Conservation (phyloP, 2,888 invertebrate genomes). For the Drosophila melanosoma region DNA sequence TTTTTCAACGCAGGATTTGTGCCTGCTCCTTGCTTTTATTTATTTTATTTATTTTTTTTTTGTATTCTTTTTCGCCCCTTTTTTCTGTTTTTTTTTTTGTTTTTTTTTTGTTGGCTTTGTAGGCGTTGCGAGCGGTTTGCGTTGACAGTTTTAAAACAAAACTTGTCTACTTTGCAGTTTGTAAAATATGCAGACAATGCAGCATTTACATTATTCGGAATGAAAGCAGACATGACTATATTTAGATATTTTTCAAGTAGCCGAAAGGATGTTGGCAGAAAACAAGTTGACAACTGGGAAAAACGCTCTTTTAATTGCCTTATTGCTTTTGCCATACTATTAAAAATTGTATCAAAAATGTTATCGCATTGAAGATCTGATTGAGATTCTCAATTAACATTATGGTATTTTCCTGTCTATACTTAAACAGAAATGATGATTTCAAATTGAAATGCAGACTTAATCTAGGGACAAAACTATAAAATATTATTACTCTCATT, state of each 20-base stretch:
- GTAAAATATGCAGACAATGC: slow-evolving; percentile 70
- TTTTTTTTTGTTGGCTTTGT: slow-evolving; percentile 33
- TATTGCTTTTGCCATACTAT: slow-evolving; percentile 21
- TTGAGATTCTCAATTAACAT: not conserved
- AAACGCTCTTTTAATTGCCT: slow-evolving; percentile 63
- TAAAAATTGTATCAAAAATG: too few species aligned
- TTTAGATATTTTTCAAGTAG: slow-evolving; percentile 3
- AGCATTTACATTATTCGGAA: slow-evolving; percentile 58
- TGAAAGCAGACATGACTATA: slow-evolving; percentile 23
- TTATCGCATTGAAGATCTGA: not conserved
- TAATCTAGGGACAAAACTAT: too few species aligned
- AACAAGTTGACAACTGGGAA: slow-evolving; percentile 19
- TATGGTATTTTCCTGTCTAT: too few species aligned
- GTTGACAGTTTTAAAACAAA: slow-evolving; percentile 80
- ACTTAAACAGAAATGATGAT: not conserved
- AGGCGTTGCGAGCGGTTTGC: slow-evolving; percentile 61
- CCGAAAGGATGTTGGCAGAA: slow-evolving; percentile 5
- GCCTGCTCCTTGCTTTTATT: slow-evolving; percentile 21
- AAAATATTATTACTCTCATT: not conserved
- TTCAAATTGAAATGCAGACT: not conserved
- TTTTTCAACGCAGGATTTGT: slow-evolving; percentile 38
- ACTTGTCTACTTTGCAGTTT: slow-evolving; percentile 77
- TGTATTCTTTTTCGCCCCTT: slow-evolving; percentile 5
- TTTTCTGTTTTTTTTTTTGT: not conserved
- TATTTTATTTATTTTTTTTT: slow-evolving; percentile 23